A percentile compares a stretch with the other conserved stretches of the same genome.
Conservation (phyloP, 2,888 invertebrate species). For the Diplolepis rosae region DNA sequence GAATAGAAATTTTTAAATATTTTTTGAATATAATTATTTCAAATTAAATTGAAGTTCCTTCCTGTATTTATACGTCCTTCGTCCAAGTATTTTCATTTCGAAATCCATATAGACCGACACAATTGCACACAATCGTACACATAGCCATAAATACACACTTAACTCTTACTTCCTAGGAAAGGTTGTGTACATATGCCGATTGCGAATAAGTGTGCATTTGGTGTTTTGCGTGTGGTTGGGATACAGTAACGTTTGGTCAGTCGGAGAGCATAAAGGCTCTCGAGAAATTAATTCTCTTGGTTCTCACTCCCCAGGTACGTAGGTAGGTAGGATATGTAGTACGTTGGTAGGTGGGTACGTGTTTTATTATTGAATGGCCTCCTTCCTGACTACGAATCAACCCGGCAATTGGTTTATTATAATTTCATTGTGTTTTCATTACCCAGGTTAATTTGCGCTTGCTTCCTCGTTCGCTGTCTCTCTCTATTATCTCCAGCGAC, state of each 20-base stretch:
- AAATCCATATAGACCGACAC: conserved; percentile 38
- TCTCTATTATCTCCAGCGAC: conserved; percentile 61
- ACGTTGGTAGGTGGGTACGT: conserved; percentile 53
- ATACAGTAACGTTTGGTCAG: conserved; percentile 65
- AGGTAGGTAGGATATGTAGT: conserved; percentile 41
- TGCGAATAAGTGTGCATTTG: conserved; percentile 41
- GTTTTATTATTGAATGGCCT: conserved; percentile 72
- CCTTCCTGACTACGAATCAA: conserved; percentile 69
- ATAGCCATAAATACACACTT: too few species aligned
- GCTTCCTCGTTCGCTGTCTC: conserved; percentile 61
- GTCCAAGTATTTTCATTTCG: conserved; percentile 48
- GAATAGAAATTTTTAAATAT: neutral
- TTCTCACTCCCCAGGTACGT: conserved; percentile 47
- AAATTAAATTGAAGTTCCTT: conserved; percentile 12
- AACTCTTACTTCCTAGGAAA: conserved; percentile 19
- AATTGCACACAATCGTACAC: neutral
- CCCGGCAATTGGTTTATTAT: conserved; percentile 72
- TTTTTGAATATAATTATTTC: neutral
- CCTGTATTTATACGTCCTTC: conserved; percentile 38
- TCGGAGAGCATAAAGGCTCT: conserved; percentile 70
- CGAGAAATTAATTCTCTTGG: conserved; percentile 71
- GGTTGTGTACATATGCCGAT: conserved; percentile 36
- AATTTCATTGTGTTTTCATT: conserved; percentile 73
- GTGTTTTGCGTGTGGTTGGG: conserved; percentile 52
- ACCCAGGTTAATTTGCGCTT: conserved; percentile 68